Evolutionary conservation across 2,113 vertebrate genomes (phyloP).

Genomic region (Stegastes partitus): DNA sequence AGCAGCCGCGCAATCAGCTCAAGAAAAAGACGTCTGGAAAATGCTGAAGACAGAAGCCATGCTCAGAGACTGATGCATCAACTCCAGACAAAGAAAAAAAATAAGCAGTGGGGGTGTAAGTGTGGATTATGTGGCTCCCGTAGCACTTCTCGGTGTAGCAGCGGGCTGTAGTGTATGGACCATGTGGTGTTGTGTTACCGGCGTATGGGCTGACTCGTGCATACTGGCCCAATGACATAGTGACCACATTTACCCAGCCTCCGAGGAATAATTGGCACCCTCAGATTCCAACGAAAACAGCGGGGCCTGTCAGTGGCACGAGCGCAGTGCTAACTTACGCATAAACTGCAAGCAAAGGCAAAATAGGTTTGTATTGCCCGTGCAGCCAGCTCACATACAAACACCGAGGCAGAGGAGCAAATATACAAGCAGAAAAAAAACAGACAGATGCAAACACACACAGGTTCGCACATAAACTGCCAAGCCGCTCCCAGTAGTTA

Average conservation of each 20-base stretch:
- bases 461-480: constrained; percentile 41
- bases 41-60: constrained; percentile 56
- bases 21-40: constrained; percentile 50
- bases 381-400: background rate
- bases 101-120: constrained; percentile 8
- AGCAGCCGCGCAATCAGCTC: constrained; percentile 46
- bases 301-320: constrained; percentile 39
- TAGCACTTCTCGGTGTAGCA: constrained; percentile 43
- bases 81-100: constrained; percentile 40
- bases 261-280: constrained; percentile 61
- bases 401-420: constrained; percentile 25
- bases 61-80: constrained; percentile 49
- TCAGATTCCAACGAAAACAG: constrained; percentile 63
- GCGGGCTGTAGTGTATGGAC: constrained; percentile 32
- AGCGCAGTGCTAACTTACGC: constrained; percentile 29
- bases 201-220: constrained; percentile 68
- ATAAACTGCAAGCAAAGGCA: constrained; percentile 30
- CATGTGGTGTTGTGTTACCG: constrained; percentile 70
- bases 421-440: constrained; percentile 25
- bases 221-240: constrained; percentile 75
- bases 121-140: constrained; percentile 37
- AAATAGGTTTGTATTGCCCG: constrained; percentile 11
- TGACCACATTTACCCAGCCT: constrained; percentile 70
- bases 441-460: constrained; percentile 45
- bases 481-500: constrained; percentile 27